Base-by-base conservation (phyloP, 2,113 vertebrate species). In the Dipodomys spectabilis region DNA sequence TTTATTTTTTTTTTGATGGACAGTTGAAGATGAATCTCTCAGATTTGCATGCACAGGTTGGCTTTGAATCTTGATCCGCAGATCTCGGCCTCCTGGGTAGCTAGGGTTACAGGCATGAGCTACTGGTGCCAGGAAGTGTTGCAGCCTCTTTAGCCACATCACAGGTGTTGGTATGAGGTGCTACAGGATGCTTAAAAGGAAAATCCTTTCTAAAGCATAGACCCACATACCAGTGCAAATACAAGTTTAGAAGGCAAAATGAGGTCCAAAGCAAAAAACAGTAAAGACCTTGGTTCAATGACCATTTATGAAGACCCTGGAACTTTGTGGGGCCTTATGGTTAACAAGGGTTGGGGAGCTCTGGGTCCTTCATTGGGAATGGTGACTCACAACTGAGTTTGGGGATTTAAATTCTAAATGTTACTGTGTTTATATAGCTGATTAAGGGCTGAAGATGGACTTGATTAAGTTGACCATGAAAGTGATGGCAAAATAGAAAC, bases 231-330 rank as follows among this genome's bases (percentile, higher is more conserved):
- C 81, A 81, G 78, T 27, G 60, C 45, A 89, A 62, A 73, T 2
- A 73, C 65, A 23, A 19, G 12, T 44, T 94, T 71, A 62, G 82
- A 72, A 94, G 67, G 88, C 18, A 79, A 71, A 77, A 91, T 5
- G 5, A 35, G 80, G 45, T 20, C 64, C 19, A 12, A 30, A 65
- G 62, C 0, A 0, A 22, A 84, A 39, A 86, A 81, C 15, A 18
- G 60, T 25, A 89, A 86, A 32, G 82, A 27, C 5, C 30, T 69
- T 20, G 1, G 0, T 81, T 57, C 49, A 84, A 3, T 18, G 87
- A 49, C 88, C 45, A 82, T 32, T n/a, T n/a, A 4, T 1, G 5
- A 30, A 45, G 45, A 18, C 44, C 53, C 73, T 25, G 44, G n/a
- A 65, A 7, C 39, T n/a, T 35, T 23, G 60, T 27, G 62, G 16